Base-by-base conservation (phyloP, 2,888 invertebrate species). In the Reticulitermes lucifugus region DNA sequence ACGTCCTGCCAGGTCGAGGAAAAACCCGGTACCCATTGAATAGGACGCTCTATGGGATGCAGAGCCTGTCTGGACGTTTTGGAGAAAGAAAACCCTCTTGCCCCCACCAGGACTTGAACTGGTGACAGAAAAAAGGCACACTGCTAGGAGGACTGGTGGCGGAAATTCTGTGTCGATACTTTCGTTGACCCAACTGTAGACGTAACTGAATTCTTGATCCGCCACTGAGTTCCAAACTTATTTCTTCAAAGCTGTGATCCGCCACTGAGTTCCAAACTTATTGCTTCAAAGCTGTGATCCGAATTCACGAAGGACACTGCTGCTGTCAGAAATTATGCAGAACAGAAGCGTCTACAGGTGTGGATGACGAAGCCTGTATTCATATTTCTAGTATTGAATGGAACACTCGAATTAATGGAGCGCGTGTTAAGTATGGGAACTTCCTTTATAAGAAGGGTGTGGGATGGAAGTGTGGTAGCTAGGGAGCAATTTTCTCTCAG, bases 331-430 rank as follows among this genome's bases (percentile, higher is more conserved):
- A 71, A 71, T 29, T 71, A 29, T 25, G 21, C 12, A 7, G 71
- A 71, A 71, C n/a, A 46, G 46, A 35, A 71, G 71, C 71, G 35
- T 46, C 46, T 25, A 10, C 71, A 71, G 71, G 71, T 71, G 71
- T 25, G 9, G 29, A 9, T 71, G 71, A 71, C 71, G 60, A 60
- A 60, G 60, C 6, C 22, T 14, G 60, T 14, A 60, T 60, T 71
- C 71, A 71, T 71, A 71, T 71, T 71, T 71, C 71, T 71, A 29
- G 71, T 71, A 71, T 71, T 71, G 71, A 71, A 71, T 71, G 25
- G 71, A n/a, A 60, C 60, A 21, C n/a, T 21, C 60, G 71, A 71
- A 71, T 71, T 71, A 71, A 71, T 71, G 71, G 71, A 71, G 71
- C n/a, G 71, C n/a, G 71, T 71, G 35, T 71, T 35, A 71, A 46